These are phyloP conservation scores for Sabatieria punctata DNA, from an alignment of 2,888 invertebrate genomes.

Conservation along the genomic window DNA sequence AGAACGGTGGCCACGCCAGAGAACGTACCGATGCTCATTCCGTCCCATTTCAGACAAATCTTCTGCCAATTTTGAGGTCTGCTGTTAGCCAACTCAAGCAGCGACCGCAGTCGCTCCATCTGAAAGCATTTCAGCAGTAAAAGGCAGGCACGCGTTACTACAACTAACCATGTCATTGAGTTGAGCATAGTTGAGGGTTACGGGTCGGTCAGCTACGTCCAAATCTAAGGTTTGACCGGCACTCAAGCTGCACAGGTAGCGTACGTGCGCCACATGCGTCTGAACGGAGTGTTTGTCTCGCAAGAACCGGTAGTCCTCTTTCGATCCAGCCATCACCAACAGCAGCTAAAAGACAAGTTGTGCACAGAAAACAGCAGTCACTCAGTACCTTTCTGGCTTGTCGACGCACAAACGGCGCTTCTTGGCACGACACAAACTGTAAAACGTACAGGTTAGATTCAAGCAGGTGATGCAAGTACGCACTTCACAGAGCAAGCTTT, in stretches of 20 bases:
- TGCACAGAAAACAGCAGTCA: too few species aligned
- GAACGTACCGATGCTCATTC: too few species aligned
- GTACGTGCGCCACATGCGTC: conserved; percentile 50
- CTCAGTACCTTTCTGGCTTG: conserved; percentile 53
- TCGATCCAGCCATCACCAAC: conserved; percentile 77
- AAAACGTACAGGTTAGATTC: not conserved
- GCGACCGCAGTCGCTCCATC: conserved; percentile 83
- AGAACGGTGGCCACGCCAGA: too few species aligned
- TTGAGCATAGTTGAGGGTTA: not conserved
- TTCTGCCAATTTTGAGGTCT: conserved; percentile 90
- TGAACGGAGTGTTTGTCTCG: conserved; percentile 81
- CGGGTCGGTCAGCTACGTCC: not conserved
- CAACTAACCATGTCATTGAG: conserved; percentile 2
- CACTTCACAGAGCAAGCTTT: conserved; percentile 58
- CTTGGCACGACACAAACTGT: conserved; percentile 38
- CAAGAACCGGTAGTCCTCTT: conserved; percentile 81
- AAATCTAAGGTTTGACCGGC: not conserved
- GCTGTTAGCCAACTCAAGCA: conserved; percentile 73
- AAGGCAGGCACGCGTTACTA: too few species aligned
- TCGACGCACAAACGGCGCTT: conserved; percentile 65
- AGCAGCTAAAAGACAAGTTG: conserved; percentile 41
- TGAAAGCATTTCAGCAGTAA: too few species aligned
- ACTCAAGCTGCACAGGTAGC: conserved; percentile 14
- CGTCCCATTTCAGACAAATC: conserved; percentile 48
- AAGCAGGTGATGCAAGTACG: too few species aligned